Evolutionary conservation across 1,140 invertebrate genomes (phyloP).

Genomic region (Caenorhabditis tropicalis): DNA sequence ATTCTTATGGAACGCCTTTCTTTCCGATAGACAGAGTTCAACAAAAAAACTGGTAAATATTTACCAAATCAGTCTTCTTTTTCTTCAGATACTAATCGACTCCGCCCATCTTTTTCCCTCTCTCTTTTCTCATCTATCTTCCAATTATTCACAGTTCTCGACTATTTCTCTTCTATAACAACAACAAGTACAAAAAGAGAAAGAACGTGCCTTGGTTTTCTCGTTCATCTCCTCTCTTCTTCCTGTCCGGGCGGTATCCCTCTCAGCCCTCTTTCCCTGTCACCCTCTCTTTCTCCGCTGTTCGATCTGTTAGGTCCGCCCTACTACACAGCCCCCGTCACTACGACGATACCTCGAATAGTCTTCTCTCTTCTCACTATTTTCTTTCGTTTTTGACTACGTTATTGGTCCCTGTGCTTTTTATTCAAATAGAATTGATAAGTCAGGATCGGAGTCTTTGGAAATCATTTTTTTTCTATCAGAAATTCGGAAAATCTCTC

Average conservation of each 20-base stretch:
- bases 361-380: not conserved
- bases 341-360: not conserved
- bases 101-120: not conserved
- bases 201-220: conserved; percentile 7
- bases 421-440: not conserved
- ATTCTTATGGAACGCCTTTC: not conserved
- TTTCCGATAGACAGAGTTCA: not conserved
- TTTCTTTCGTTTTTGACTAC: not conserved
- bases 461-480: no score
- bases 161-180: not conserved
- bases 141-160: not conserved
- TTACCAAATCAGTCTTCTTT: not conserved
- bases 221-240: conserved; percentile 2
- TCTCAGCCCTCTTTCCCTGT: not conserved
- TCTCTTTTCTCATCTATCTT: not conserved
- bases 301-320: conserved; percentile 14
- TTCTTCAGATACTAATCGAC: not conserved
- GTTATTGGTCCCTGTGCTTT: not conserved
- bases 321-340: not conserved
- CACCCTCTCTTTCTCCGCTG: not conserved
- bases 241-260: not conserved
- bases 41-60: not conserved
- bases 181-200: not conserved
- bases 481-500: no score
- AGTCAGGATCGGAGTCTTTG: not conserved